phyloP scores from a whole-genome alignment of 2,797 vertebrate species.

The Helarctos malayanus region DNA sequence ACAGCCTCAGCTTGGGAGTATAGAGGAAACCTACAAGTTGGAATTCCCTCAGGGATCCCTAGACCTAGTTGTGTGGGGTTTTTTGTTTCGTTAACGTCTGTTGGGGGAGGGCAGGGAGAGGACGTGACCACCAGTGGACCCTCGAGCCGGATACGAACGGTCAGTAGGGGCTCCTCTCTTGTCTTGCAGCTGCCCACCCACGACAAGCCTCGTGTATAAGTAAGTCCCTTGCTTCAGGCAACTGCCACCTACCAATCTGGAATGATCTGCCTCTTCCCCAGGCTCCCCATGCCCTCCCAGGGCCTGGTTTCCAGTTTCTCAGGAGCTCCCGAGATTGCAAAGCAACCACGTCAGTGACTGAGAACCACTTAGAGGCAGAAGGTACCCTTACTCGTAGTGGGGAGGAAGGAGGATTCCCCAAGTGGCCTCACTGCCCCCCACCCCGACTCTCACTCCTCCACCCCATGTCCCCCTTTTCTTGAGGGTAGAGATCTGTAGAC shows the following conservation, averaged over 20 bases:
- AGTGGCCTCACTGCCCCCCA: not conserved
- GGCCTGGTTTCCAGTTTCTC: not conserved
- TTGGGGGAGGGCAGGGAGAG: not conserved
- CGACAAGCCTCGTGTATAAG: not conserved
- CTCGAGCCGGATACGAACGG: fast-evolving
- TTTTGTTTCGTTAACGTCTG: not conserved
- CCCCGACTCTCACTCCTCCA: not conserved
- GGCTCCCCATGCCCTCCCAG: not conserved
- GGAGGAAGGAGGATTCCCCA: not conserved
- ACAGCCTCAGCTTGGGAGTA: not conserved
- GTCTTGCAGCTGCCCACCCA: not conserved
- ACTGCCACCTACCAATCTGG: too few relatives aligned
- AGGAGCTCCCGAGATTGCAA: not conserved
- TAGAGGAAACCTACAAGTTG: not conserved
- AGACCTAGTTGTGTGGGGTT: not conserved
- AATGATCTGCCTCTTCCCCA: not conserved
- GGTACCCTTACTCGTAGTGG: not conserved
- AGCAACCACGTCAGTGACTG: not conserved
- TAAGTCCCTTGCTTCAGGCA: not conserved
- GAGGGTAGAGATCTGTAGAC: not conserved
- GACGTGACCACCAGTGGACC: not conserved
- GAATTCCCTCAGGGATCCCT: not conserved
- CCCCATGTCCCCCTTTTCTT: not conserved
- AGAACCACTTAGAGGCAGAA: not conserved
- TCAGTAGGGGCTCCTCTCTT: too few relatives aligned